These are phyloP conservation scores for Campylomormyrus tamandua DNA, from an alignment of 2,113 vertebrate genomes.

Conservation along the genomic window DNA sequence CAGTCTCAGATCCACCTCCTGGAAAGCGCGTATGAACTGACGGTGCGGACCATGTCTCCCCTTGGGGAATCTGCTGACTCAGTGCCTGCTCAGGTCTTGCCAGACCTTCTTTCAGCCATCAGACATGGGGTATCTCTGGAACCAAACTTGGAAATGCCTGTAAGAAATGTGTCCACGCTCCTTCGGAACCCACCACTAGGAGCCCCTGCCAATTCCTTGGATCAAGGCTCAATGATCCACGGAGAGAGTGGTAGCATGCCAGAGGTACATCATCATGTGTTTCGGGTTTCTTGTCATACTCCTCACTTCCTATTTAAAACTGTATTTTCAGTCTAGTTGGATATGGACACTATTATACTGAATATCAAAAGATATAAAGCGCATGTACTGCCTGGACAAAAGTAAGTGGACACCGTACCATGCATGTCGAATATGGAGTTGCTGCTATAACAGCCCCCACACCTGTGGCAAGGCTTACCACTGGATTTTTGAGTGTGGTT, in stretches of 20 bases:
- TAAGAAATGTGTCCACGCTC: slow-evolving; percentile 46
- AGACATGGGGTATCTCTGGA: slow-evolving; percentile 43
- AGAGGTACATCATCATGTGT: not conserved
- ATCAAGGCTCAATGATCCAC: slow-evolving; percentile 35
- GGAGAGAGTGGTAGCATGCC: slow-evolving; percentile 41
- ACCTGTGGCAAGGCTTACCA: not conserved
- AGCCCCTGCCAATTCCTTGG: slow-evolving; percentile 29
- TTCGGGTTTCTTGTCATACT: not conserved
- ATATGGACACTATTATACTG: not conserved
- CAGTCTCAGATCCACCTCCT: slow-evolving; percentile 83
- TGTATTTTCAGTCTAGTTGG: not conserved
- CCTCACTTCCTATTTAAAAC: not conserved
- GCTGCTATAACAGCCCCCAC: not conserved
- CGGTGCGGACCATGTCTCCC: slow-evolving; percentile 86
- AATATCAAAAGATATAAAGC: not conserved
- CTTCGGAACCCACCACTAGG: slow-evolving; percentile 40
- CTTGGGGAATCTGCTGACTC: slow-evolving; percentile 86
- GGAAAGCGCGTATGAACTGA: slow-evolving; percentile 71
- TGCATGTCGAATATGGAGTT: not conserved
- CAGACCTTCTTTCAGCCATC: slow-evolving; percentile 54
- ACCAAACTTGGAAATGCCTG: slow-evolving; percentile 40
- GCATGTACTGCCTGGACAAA: not conserved
- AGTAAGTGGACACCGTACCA: not conserved
- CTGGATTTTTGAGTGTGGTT: not conserved
- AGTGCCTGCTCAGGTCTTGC: slow-evolving; percentile 70